Conservation (phyloP, 2,113 vertebrate genomes). For the Oncorhynchus tshawytscha region DNA sequence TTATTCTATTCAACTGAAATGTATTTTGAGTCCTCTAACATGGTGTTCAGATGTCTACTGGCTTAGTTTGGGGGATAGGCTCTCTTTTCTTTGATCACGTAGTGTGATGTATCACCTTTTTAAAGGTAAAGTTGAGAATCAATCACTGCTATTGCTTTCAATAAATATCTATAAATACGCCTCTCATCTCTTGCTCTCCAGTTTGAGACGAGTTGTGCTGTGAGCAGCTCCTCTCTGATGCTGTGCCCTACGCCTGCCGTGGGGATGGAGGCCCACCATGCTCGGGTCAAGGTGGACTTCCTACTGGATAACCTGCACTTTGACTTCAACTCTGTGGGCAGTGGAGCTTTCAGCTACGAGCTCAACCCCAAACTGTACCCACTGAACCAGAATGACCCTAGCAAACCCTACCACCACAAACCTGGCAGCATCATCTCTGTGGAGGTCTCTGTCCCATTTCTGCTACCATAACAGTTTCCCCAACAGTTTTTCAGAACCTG, state of each 20-base stretch:
- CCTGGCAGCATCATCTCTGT: conserved; percentile 95
- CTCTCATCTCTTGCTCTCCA: conserved; percentile 38
- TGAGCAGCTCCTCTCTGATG: conserved; percentile 86
- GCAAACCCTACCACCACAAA: conserved; percentile 88
- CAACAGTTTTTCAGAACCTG: background rate
- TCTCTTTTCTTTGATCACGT: background rate
- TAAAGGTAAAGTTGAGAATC: background rate
- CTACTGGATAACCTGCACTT: conserved; percentile 90
- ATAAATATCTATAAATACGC: background rate
- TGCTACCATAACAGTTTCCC: background rate
- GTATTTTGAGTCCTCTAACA: too few species aligned
- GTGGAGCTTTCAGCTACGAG: conserved; percentile 85
- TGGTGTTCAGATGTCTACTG: too few species aligned
- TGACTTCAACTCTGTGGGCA: conserved; percentile 81
- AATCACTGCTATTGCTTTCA: background rate
- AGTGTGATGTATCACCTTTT: background rate
- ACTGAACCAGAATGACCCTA: conserved; percentile 83
- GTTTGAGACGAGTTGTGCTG: conserved; percentile 82
- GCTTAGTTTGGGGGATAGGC: background rate
- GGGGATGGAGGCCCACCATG: conserved; percentile 67
- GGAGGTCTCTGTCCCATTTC: conserved; percentile 68
- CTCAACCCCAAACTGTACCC: conserved; percentile 81
- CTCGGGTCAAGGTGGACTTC: conserved; percentile 83
- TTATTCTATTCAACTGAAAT: too few species aligned
- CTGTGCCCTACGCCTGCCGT: conserved; percentile 85